phyloP scores from a whole-genome alignment of 2,888 invertebrate species.

The Clostera curtula region DNA sequence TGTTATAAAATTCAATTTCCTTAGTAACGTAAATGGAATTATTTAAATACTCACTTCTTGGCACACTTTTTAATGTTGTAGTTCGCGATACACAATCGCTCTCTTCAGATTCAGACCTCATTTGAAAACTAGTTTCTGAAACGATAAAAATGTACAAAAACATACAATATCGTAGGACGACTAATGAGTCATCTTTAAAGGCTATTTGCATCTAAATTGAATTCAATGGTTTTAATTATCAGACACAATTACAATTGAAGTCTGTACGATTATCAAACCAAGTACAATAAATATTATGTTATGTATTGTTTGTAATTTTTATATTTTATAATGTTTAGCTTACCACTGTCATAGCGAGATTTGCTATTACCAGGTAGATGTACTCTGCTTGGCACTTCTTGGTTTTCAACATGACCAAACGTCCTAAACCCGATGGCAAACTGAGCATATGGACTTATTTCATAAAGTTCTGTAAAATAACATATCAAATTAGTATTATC shows the following conservation, averaged over 20 bases:
- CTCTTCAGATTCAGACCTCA: slow-evolving; percentile 69
- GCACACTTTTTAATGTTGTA: slow-evolving; percentile 60
- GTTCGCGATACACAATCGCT: slow-evolving; percentile 67
- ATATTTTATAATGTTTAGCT: too few species aligned
- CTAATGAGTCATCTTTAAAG: too few species aligned
- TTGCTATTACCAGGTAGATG: slow-evolving; percentile 58
- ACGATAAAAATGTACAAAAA: slow-evolving; percentile 7
- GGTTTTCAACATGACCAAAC: slow-evolving; percentile 70
- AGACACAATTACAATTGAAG: too few species aligned
- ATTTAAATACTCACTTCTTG: slow-evolving; percentile 51
- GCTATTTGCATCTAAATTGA: too few species aligned
- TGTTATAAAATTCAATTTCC: neutral
- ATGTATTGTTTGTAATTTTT: too few species aligned
- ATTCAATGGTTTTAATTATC: too few species aligned
- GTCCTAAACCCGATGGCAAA: slow-evolving; percentile 70
- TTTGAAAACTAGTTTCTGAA: slow-evolving; percentile 70
- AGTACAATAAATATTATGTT: too few species aligned
- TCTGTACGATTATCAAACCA: too few species aligned
- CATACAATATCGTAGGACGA: too few species aligned
- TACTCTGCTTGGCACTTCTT: slow-evolving; percentile 54
- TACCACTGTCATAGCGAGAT: slow-evolving; percentile 63
- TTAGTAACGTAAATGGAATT: neutral
- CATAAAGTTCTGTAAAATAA: slow-evolving; percentile 55
- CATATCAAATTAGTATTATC: neutral
- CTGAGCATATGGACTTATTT: slow-evolving; percentile 70